Conservation (phyloP, 1,140 invertebrate species). For the Anthonomus grandis region DNA sequence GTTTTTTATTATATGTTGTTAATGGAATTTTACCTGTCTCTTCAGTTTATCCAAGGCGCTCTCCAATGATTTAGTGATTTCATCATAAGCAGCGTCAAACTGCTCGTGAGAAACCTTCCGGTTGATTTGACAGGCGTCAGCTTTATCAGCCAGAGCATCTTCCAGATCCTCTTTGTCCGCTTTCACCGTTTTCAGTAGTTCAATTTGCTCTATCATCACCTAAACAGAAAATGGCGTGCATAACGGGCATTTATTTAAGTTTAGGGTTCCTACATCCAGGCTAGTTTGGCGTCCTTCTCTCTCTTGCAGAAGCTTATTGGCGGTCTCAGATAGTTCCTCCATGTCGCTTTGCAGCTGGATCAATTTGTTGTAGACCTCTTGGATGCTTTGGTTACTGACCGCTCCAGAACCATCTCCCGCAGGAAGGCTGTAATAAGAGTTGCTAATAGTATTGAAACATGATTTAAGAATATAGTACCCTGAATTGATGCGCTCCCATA, state of each 20-base stretch:
- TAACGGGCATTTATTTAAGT: no score
- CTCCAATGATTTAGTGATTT: conserved; percentile 59
- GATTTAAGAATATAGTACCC: conserved; percentile 18
- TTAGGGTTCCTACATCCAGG: conserved; percentile 37
- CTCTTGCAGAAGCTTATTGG: conserved; percentile 45
- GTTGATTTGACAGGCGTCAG: conserved; percentile 61
- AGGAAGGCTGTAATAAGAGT: conserved; percentile 7
- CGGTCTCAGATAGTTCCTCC: conserved; percentile 41
- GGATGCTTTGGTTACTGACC: conserved; percentile 18
- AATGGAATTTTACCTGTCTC: conserved; percentile 50
- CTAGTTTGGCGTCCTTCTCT: conserved; percentile 35
- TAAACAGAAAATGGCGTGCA: background rate
- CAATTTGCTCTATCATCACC: conserved; percentile 43
- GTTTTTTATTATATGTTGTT: background rate
- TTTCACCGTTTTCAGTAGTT: conserved; percentile 51
- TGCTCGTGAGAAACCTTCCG: conserved; percentile 69
- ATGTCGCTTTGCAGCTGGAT: conserved; percentile 46
- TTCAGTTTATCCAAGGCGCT: conserved; percentile 61
- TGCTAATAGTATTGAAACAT: background rate
- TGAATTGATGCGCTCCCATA: conserved; percentile 33
- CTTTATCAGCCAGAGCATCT: conserved; percentile 67
- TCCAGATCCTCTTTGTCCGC: conserved; percentile 65
- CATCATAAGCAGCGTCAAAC: conserved; percentile 63
- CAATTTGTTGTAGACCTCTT: conserved; percentile 37
- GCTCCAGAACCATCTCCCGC: conserved; percentile 6